These are phyloP conservation scores for Neoniphon sammara DNA, from an alignment of 2,797 vertebrate species.

Conservation along the genomic window DNA sequence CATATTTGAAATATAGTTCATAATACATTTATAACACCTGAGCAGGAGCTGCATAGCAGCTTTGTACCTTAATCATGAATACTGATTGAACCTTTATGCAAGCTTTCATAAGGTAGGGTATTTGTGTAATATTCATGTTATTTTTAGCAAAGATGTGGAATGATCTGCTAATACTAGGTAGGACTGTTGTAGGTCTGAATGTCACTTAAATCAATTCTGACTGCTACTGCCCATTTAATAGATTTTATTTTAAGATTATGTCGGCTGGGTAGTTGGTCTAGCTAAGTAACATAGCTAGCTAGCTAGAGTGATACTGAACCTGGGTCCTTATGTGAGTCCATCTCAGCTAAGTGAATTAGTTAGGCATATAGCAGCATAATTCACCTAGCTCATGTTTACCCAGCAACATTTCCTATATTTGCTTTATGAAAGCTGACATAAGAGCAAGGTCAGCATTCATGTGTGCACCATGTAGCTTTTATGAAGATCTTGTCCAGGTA, in stretches of 20 bases:
- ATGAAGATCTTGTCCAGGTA: constrained; percentile 61
- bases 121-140: constrained; percentile 3
- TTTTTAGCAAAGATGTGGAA: neutral
- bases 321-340: neutral
- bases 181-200: neutral
- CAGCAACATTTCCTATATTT: constrained; percentile 24
- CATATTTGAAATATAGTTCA: constrained; percentile 49
- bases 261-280: no score
- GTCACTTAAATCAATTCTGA: constrained; percentile 8
- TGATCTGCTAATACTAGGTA: constrained; percentile 2
- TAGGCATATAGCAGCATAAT: constrained; percentile 16
- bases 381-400: constrained; percentile 17
- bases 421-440: constrained; percentile 33
- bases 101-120: neutral
- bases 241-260: constrained; percentile 6
- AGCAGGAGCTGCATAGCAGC: constrained; percentile 52
- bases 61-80: constrained; percentile 5
- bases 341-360: constrained; percentile 9
- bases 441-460: constrained; percentile 27
- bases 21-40: constrained; percentile 66
- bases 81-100: constrained; percentile 5
- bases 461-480: constrained; percentile 42
- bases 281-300: no score
- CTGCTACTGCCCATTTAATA: constrained; percentile 9
- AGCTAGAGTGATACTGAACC: no score